These are phyloP conservation scores for Dunckerocampus dactyliophorus DNA, from an alignment of 2,113 vertebrate genomes.

Conservation along the genomic window DNA sequence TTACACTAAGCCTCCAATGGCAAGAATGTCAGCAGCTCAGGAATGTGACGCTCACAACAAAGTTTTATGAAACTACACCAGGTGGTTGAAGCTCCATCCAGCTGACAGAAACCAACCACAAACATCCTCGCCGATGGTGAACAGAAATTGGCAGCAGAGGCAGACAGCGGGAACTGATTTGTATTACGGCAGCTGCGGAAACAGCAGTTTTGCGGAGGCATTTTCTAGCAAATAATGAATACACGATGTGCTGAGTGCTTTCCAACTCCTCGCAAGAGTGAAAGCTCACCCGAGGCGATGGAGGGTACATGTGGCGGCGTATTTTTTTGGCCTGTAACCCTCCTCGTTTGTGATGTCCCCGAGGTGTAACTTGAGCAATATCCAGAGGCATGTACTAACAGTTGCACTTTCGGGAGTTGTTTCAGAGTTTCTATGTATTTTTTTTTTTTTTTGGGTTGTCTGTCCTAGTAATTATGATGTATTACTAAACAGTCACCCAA, in stretches of 20 bases:
- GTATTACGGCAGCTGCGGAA: constrained; percentile 24
- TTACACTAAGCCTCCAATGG: constrained; percentile 28
- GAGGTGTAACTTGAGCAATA: constrained; percentile 55
- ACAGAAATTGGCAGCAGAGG: constrained; percentile 16
- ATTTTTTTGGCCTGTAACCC: constrained; percentile 53
- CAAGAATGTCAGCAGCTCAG: constrained; percentile 32
- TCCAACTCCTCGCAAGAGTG: constrained; percentile 32
- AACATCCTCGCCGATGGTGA: too few relatives aligned
- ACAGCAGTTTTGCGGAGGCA: constrained; percentile 25
- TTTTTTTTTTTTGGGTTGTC: constrained; percentile 9
- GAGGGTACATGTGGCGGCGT: constrained; percentile 55
- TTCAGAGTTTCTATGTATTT: constrained; percentile 4
- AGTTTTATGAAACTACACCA: too few relatives aligned
- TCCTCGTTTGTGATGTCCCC: constrained; percentile 45
- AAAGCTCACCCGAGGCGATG: constrained; percentile 45
- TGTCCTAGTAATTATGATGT: neutral
- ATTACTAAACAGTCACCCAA: constrained; percentile 28
- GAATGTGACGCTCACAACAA: neutral
- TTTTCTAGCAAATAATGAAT: constrained; percentile 32
- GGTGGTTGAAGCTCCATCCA: too few relatives aligned
- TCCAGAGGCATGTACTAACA: constrained; percentile 41
- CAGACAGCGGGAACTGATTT: constrained; percentile 18
- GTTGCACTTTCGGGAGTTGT: constrained; percentile 17
- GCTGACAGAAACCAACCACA: too few relatives aligned
- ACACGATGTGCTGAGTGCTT: constrained; percentile 42